Base-by-base conservation (phyloP, 2,113 vertebrate genomes). In the Elephas maximus region DNA sequence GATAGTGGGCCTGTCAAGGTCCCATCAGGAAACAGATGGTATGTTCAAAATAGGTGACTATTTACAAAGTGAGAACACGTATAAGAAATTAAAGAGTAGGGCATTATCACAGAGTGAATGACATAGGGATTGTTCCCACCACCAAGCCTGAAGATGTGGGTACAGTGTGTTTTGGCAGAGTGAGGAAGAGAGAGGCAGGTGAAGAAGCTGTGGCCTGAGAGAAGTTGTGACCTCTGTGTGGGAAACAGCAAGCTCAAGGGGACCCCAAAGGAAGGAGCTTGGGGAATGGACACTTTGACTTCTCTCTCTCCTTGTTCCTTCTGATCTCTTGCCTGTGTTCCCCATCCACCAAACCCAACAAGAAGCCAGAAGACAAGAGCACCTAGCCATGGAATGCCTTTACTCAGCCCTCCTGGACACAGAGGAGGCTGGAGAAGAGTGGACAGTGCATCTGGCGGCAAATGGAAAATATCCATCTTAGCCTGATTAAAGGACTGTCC, bases 101-200 rank as follows among this genome's bases (percentile, higher is more conserved):
- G 2, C 10, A 30, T 11, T 17, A 18, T 1, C 21, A 41, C n/a
- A 63, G 44, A 67, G 1, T 17, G 76, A 15, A 11, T 44, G 37
- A 37, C 10, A 63, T 20, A 57, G 12, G n/a, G 15, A 8, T 7
- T 45, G 1, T 77, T 60, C 1, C 30, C 12, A 37, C n/a, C 33
- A 15, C 28, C 1, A 73, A 28, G 6, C 17, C 23, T 78, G 44
- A 20, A n/a, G 17, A 62, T 4, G 57, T 5, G 12, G 69, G 12
- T 30, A 10, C 1, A 62, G 23, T 4, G 15, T 6, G 4, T 44
- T 41, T 18, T 57, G 1, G 23, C 21, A 28, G 65, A 30, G 24
- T 1, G 2, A 28, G 24, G 69, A 74, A 37, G 10, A 37, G 2
- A 41, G 18, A 2, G 24, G 12, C 0, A 1, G 21, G 17, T 37